Percentiles rank a stretch among this genome's conserved stretches.
Conservation (phyloP, 1,140 invertebrate genomes). For the Episyrphus balteatus region DNA sequence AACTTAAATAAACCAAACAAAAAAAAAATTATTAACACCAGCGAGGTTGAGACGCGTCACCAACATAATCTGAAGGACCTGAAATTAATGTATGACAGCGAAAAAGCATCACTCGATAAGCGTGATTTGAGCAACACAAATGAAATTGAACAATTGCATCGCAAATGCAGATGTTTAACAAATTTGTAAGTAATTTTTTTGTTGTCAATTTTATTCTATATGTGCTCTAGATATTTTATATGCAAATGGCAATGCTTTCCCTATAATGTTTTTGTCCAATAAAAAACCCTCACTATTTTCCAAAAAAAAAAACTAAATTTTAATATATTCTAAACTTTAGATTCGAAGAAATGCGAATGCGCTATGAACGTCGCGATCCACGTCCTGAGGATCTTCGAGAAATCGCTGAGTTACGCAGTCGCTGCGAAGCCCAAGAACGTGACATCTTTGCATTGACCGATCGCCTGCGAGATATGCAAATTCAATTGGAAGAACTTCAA, state of each 20-base stretch:
- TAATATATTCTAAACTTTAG: slow-evolving; percentile 15
- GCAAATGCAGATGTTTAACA: slow-evolving; percentile 41
- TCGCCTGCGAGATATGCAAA: slow-evolving; percentile 32
- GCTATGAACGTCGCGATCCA: slow-evolving; percentile 42
- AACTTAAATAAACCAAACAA: slow-evolving; percentile 2
- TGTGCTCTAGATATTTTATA: too few relatives aligned
- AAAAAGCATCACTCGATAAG: slow-evolving; percentile 31
- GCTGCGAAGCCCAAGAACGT: slow-evolving; percentile 44
- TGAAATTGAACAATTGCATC: slow-evolving; percentile 41
- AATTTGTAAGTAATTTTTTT: slow-evolving; percentile 40
- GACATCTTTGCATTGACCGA: slow-evolving; percentile 44
- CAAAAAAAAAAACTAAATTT: not conserved
- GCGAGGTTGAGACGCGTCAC: slow-evolving; percentile 31
- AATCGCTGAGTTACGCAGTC: slow-evolving; percentile 41
- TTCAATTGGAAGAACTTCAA: slow-evolving; percentile 24
- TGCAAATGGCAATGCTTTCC: not conserved
- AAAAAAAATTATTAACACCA: slow-evolving; percentile 14
- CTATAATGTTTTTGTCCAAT: not conserved
- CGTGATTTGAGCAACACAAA: slow-evolving; percentile 37
- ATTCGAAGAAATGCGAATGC: slow-evolving; percentile 43
- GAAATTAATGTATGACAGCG: slow-evolving; percentile 31
- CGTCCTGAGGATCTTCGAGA: slow-evolving; percentile 41
- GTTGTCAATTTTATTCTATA: not conserved
- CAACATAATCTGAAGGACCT: slow-evolving; percentile 34
- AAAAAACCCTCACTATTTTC: not conserved